Conservation (phyloP, 2,797 vertebrate genomes). For the Gallinago nigripennis region DNA sequence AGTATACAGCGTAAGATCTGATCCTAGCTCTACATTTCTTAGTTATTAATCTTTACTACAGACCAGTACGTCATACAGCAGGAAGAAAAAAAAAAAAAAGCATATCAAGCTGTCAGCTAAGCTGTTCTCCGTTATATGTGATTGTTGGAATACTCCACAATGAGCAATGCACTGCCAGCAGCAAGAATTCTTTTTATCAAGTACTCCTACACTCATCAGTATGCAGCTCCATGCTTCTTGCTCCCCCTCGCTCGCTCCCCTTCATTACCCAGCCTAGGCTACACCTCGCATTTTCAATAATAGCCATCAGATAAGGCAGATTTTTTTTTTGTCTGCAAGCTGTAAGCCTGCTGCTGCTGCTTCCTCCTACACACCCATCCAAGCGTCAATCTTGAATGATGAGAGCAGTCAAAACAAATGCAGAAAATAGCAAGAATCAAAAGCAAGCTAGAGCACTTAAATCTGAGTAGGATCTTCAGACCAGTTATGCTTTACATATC, state of each 20-base stretch:
- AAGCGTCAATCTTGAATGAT: slow-evolving; percentile 85
- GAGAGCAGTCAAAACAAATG: slow-evolving; percentile 86
- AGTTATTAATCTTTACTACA: slow-evolving; percentile 82
- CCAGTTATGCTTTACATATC: slow-evolving; percentile 63
- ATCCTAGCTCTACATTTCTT: slow-evolving; percentile 80
- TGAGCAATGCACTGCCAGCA: slow-evolving; percentile 87
- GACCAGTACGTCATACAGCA: slow-evolving; percentile 77
- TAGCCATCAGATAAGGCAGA: slow-evolving; percentile 92
- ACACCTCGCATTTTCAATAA: slow-evolving; percentile 89
- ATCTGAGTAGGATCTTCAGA: slow-evolving; percentile 77
- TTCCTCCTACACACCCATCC: slow-evolving; percentile 86
- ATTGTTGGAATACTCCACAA: slow-evolving; percentile 86
- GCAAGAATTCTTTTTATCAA: slow-evolving; percentile 96
- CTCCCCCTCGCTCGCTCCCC: slow-evolving; percentile 81
- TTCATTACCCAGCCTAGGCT: slow-evolving; percentile 86
- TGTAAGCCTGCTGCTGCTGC: slow-evolving; percentile 80
- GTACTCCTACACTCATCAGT: slow-evolving; percentile 99
- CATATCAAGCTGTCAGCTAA: slow-evolving; percentile 82
- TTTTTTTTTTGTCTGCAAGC: slow-evolving; percentile 90
- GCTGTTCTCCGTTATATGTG: slow-evolving; percentile 81
- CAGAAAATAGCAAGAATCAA: slow-evolving; percentile 83
- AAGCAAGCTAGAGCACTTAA: slow-evolving; percentile 76
- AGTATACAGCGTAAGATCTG: slow-evolving; percentile 74
- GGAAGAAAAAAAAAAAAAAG: not conserved
- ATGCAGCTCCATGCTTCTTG: slow-evolving; percentile 90